Percentiles rank a stretch among this genome's conserved stretches.
Evolutionary conservation across 2,888 invertebrate species (phyloP).

Genomic region (Orthonychiurus folsomi): DNA sequence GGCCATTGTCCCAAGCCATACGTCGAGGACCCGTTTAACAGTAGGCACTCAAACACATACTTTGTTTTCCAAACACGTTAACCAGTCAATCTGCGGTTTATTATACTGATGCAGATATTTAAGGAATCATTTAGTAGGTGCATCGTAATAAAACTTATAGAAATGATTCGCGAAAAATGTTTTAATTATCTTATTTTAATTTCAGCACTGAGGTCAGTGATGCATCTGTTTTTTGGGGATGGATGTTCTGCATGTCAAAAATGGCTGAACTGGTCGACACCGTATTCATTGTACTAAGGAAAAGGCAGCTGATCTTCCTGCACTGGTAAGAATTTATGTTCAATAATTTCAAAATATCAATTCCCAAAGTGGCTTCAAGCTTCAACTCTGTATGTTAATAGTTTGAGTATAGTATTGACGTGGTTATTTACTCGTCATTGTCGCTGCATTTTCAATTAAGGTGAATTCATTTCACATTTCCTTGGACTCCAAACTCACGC

Average conservation of each 20-base stretch:
- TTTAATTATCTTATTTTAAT: constrained; percentile 2
- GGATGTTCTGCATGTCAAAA: constrained; percentile 93
- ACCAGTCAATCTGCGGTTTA: no score
- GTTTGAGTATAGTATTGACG: background rate
- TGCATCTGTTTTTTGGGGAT: constrained; percentile 94
- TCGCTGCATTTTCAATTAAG: background rate
- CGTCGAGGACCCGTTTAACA: no score
- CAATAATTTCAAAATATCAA: no score
- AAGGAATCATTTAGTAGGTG: no score
- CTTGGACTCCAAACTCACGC: background rate
- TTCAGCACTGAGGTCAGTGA: constrained; percentile 42
- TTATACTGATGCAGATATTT: no score
- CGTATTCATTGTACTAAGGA: constrained; percentile 83
- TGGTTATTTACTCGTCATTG: background rate
- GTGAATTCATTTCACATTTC: background rate
- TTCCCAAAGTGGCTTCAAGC: no score
- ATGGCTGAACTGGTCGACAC: constrained; percentile 93
- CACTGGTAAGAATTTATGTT: constrained; percentile 65
- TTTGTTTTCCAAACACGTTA: no score
- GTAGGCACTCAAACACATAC: no score
- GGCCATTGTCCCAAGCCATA: no score
- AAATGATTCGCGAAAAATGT: no score
- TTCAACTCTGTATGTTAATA: background rate
- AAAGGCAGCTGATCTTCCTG: constrained; percentile 85
- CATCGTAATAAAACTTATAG: no score